phyloP scores from a whole-genome alignment of 2,113 vertebrate genomes.

The Tor tambroides region DNA sequence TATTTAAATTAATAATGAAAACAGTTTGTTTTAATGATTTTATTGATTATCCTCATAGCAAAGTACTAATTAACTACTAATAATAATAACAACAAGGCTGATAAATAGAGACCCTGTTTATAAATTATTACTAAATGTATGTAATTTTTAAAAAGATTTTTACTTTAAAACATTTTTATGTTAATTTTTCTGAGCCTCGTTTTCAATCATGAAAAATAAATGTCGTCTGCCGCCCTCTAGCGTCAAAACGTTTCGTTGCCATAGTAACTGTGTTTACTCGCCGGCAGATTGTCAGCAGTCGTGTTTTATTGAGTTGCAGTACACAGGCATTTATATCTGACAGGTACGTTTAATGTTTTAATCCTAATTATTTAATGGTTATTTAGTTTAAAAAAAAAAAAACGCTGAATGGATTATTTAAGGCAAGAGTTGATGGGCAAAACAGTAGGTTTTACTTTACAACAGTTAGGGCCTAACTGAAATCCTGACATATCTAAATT shows the following conservation, averaged over 20 bases:
- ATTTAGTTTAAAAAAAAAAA: background rate
- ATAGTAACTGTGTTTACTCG: slow-evolving; percentile 63
- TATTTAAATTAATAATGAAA: background rate
- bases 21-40: background rate
- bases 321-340: background rate
- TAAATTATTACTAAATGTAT: no score
- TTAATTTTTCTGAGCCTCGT: background rate
- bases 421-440: background rate
- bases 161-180: no score
- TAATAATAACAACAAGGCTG: background rate
- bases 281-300: background rate
- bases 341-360: background rate
- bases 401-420: background rate
- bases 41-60: background rate
- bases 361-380: background rate
- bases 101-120: background rate
- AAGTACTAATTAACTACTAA: background rate
- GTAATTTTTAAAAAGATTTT: no score
- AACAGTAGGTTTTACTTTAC: background rate
- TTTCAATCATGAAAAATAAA: background rate
- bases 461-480: background rate
- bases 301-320: background rate
- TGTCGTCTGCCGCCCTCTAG: background rate
- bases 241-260: slow-evolving; percentile 43
- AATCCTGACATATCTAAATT: background rate